Evolutionary conservation across 2,888 invertebrate species (phyloP), one percentile per base, ranked within the genome.

Genomic region (Baronia brevicornis): DNA sequence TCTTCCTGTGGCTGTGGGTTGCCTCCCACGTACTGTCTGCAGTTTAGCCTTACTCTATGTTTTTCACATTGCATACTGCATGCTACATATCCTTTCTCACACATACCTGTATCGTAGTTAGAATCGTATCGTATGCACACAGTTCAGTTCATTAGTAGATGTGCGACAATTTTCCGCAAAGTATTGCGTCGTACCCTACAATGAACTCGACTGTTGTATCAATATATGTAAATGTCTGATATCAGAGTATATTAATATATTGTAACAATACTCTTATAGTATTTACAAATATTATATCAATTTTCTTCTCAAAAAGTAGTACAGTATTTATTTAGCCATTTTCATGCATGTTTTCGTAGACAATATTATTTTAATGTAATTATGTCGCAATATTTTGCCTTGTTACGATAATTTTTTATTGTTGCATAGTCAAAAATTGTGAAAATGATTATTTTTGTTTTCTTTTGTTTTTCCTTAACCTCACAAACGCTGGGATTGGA

Each of bases 1-100:
- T 85, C 84, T 84, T 84, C 78, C 85, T 84, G 85, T 84, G 85
- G 84, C 75, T 70, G 78, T 75, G 82, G 80, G 77, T 68, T 68
- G n/a, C 70, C 60, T 44, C 75, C 79, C 80, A 74, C 71, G 67
- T 71, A 68, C 71, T 70, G 51, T 68, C 69, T 62, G 70, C 72
- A 67, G 62, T 52, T 45, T 75, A 73, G 73, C 50, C 56, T 55
- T 57, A 58, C 63, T 56, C 17, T 22, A 10, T 30, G 17, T 36
- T 25, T 27, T 35, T 36, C 30, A 23, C 23, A 9, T 23, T 36
- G 31, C 21, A 27, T 36, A 36, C 18, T 30, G 35, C 31, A 36
- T 36, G 27, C 27, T 15, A 28, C 23, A 26, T 26, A 21, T 28
- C 3, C 30, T 17, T 14, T 25, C 17, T 31, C 17, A 36, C 36